Evolutionary conservation across 2,888 invertebrate genomes (phyloP).

Genomic region (Antheraea yamamai): DNA sequence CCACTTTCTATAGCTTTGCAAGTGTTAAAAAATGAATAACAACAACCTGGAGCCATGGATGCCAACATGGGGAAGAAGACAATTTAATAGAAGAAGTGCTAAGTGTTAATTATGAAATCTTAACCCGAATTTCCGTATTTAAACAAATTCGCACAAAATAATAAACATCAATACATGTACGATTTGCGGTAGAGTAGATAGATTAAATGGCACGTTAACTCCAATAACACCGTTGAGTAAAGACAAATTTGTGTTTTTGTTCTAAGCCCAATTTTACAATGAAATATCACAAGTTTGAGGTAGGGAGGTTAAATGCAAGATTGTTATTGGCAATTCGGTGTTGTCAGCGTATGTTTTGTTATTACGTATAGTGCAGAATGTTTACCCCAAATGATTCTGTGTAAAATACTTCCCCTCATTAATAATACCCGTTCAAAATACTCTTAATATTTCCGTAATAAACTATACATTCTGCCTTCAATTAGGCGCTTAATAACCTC

Average conservation of each 20-base stretch:
- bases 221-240: background rate
- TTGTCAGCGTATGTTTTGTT: no score
- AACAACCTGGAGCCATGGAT: no score
- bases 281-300: background rate
- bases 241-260: background rate
- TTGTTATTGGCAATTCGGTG: no score
- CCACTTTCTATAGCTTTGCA: no score
- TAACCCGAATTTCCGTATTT: background rate
- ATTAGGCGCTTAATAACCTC: background rate
- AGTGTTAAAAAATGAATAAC: no score
- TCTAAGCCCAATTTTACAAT: background rate
- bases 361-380: no score
- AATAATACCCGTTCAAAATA: background rate
- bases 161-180: background rate
- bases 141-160: background rate
- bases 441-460: background rate
- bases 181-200: background rate
- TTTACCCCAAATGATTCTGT: background rate
- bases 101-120: background rate
- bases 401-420: background rate
- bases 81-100: no score
- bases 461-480: background rate
- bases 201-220: background rate
- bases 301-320: background rate
- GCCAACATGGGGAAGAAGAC: no score